Evolutionary conservation across 2,113 vertebrate species (phyloP), one percentile per base, ranked within the genome.

Genomic region (Burhinus oedicnemus): DNA sequence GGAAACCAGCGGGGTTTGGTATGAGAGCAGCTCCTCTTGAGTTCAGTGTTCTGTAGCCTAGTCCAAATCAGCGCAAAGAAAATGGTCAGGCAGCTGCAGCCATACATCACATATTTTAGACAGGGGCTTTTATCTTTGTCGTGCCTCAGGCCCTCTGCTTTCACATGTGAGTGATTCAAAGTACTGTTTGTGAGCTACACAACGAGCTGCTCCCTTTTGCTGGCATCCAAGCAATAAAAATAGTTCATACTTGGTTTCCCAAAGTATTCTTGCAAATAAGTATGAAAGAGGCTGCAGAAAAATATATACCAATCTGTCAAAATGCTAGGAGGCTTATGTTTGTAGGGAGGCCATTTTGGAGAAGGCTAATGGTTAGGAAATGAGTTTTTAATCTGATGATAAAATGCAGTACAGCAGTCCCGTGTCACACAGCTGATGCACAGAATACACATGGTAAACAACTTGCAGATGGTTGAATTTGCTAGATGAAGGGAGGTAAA

Each of bases 321-420:
- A 90, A 49, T 11, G 40, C 69, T 64, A 6, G 0, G 3, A 40
- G 83, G 89, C 44, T 72, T 12, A 5, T 61, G 69, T 14, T 72
- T 66, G 86, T 76, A 93, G 89, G 40, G 87, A 71, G 89, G 29
- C 54, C 27, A 3, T 49, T 77, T 44, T 49, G 49, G 64, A 90
- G 89, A 72, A 82, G 82, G 54, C 14, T 60, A 22, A 75, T 45
- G 36, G 45, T 71, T 82, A 62, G 13, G 82, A 76, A 61, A 40
- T 12, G 84, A 85, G 94, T 9, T 89, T 76, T 93, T 27, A 66
- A 85, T 68, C 51, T 71, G 96, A 79, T 96, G 95, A 91, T 97
- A 97, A 97, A 97, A 97, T 95, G 96, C 95, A 97, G 97, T 94
- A 96, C 97, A 97, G 97, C 97, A 98, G 95, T 64, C n/a, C 29